Base-by-base conservation (phyloP, 2,113 vertebrate genomes). In the Phyllopteryx taeniolatus region DNA sequence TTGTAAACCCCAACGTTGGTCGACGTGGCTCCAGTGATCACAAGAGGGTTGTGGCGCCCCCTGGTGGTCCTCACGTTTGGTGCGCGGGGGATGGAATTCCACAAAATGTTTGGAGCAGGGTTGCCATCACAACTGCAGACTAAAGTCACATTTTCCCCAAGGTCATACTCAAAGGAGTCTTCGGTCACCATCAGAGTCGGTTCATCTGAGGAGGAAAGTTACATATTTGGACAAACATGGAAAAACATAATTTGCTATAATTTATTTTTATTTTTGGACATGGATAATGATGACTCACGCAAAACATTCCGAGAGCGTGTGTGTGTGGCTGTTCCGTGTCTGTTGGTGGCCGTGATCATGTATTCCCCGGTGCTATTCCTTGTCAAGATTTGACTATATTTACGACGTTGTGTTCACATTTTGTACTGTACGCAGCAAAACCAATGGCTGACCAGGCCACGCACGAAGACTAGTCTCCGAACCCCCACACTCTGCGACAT, bases 111-210 rank as follows among this genome's bases (percentile, higher is more conserved):
- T 69, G 90, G 84, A 5, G 2, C 0, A 43, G 91, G 91, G 70
- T 87, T 86, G 12, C 90, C 89, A 1, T 79, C 56, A 63, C 84
- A 86, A 42, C 2, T 42, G 75, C 91, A 93, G 5, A 20, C 0
- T 14, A 93, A 56, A 11, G 67, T 78, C 20, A 89, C 60, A 27
- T 82, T 35, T 0, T 39, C 31, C 75, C 82, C 10, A 0, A 0
- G 0, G 1, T 9, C 33, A 78, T 13, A 51, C 2, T 1, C 2
- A 68, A 4, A 0, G 0, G 0, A 66, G 0, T 11, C 0, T 11
- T 59, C 59, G 62, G 0, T 6, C 0, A 20, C 0, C 0, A 17
- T 19, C 9, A 92, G 72, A 39, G 57, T 22, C 3, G 91, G 89
- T 0, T 67, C 71, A 68, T 89, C 91, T 92, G 69, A 69, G 47